Evolutionary conservation across 2,888 invertebrate genomes (phyloP).

Genomic region (Tenthredo notha): DNA sequence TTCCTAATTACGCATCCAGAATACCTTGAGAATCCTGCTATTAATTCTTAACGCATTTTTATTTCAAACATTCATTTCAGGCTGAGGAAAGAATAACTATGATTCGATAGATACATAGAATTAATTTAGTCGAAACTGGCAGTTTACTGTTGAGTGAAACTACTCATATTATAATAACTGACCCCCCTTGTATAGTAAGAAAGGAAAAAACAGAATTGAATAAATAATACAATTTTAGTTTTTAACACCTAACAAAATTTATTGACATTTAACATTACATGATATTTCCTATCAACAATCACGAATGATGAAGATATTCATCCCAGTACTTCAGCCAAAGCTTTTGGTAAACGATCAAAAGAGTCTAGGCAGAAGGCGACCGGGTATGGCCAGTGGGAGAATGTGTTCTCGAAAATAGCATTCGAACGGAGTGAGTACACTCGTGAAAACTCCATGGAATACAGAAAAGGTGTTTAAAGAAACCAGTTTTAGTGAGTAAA

Average conservation of each 20-base stretch:
- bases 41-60: not conserved
- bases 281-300: too few relatives aligned
- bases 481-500: not conserved
- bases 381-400: not conserved
- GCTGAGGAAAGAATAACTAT: slow-evolving; percentile 6
- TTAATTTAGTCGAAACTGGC: slow-evolving; percentile 1
- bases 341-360: not conserved
- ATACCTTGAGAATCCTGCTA: not conserved
- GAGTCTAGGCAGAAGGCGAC: not conserved
- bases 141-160: not conserved
- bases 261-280: not conserved
- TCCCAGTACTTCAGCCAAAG: too few relatives aligned
- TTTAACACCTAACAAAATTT: not conserved
- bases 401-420: not conserved
- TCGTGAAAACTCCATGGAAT: not conserved
- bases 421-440: not conserved
- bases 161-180: not conserved
- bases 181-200: slow-evolving; percentile 15
- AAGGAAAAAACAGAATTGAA: slow-evolving; percentile 2
- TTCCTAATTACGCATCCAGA: not conserved
- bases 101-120: not conserved
- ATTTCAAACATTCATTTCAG: slow-evolving; percentile 11
- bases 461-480: not conserved
- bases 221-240: slow-evolving; percentile 28
- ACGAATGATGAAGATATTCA: too few relatives aligned